These are phyloP conservation scores for Triplophysa dalaica DNA, from an alignment of 2,113 vertebrate genomes.

Conservation along the genomic window DNA sequence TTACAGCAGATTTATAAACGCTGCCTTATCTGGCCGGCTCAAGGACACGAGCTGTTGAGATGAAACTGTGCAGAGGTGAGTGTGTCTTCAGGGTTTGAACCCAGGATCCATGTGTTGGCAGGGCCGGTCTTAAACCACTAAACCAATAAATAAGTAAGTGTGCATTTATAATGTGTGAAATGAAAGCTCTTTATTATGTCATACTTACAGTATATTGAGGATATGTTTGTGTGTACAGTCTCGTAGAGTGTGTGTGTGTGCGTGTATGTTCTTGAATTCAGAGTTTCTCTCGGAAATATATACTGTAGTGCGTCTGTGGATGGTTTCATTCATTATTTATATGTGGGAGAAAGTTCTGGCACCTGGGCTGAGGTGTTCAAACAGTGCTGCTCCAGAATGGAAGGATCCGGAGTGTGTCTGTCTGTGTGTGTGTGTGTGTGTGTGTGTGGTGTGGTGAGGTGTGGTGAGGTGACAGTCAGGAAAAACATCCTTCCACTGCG, in stretches of 20 bases:
- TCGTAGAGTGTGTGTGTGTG: neutral
- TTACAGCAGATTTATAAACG: no score
- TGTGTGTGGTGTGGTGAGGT: neutral
- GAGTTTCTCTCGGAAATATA: neutral
- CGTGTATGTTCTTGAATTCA: neutral
- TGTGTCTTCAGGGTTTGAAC: no score
- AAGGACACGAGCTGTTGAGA: no score
- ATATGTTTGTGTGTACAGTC: neutral
- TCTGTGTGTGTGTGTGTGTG: neutral
- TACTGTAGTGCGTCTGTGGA: neutral
- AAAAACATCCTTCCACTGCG: neutral
- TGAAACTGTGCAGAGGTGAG: no score
- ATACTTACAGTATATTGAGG: neutral
- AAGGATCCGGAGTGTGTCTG: neutral
- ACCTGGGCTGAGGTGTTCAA: conserved; percentile 27
- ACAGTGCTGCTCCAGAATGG: neutral
- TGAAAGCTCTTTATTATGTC: neutral
- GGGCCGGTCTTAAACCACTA: no score
- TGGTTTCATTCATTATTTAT: conserved; percentile 30
- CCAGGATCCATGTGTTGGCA: no score
- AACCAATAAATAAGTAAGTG: no score
- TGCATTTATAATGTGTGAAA: neutral
- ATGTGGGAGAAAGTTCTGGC: conserved; percentile 8
- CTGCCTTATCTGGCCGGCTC: no score
- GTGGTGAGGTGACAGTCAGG: neutral